Evolutionary conservation across 2,113 vertebrate genomes (phyloP).

Genomic region (Petromus typicus): DNA sequence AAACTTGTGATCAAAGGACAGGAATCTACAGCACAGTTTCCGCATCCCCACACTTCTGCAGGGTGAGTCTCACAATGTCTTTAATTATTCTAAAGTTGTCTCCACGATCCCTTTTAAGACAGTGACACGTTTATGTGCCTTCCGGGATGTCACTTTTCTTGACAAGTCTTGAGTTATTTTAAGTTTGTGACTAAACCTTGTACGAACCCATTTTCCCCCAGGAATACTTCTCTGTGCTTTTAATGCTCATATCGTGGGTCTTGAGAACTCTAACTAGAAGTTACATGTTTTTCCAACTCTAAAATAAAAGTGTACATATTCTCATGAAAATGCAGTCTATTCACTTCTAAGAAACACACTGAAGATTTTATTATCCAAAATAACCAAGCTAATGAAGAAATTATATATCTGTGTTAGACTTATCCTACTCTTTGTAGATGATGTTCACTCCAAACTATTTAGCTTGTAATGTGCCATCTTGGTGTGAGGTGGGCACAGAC

Average conservation of each 20-base stretch:
- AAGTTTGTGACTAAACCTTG: conserved; percentile 82
- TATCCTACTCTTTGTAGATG: neutral
- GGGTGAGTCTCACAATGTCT: conserved; percentile 32
- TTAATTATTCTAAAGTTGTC: conserved; percentile 73
- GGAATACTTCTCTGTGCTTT: conserved; percentile 60
- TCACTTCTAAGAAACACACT: conserved; percentile 37
- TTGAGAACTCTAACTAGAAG: conserved; percentile 54
- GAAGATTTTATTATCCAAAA: conserved; percentile 46
- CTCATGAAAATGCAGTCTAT: conserved; percentile 45
- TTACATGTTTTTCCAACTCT: conserved; percentile 21
- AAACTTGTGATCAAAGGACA: conserved; percentile 17
- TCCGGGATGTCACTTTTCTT: conserved; percentile 76
- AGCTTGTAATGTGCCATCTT: conserved; percentile 22
- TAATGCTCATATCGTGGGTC: conserved; percentile 55
- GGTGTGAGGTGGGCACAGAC: neutral
- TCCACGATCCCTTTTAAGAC: conserved; percentile 76
- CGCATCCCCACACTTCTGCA: conserved; percentile 29
- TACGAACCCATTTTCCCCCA: conserved; percentile 72
- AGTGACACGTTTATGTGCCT: conserved; percentile 69
- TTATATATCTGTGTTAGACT: neutral
- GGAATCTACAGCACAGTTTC: neutral
- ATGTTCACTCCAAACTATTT: neutral
- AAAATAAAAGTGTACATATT: conserved; percentile 43
- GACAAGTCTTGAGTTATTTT: conserved; percentile 83
- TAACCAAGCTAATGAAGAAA: neutral